Evolutionary conservation across 2,888 invertebrate species (phyloP).

Genomic region (Caenorhabditis sinica): DNA sequence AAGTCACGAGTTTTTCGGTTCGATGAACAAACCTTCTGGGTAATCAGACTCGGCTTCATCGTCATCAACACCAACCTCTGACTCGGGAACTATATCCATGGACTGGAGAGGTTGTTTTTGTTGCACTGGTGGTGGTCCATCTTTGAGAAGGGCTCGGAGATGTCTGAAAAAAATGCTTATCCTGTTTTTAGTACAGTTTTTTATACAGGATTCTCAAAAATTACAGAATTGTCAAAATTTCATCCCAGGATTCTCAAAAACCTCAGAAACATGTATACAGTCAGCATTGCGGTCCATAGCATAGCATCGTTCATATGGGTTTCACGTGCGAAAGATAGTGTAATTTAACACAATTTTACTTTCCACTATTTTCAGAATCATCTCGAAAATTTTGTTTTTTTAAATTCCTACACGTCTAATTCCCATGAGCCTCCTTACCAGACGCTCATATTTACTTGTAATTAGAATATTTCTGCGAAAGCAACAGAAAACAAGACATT

Average conservation of each 20-base stretch:
- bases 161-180: slow-evolving; percentile 39
- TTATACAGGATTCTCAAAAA: too few species aligned
- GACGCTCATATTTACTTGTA: not conserved
- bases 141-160: slow-evolving; percentile 35
- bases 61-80: slow-evolving; percentile 5
- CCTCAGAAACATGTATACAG: too few species aligned
- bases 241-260: too few species aligned
- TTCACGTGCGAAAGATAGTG: too few species aligned
- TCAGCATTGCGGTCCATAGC: too few species aligned
- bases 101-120: slow-evolving; percentile 1
- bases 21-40: slow-evolving; percentile 48
- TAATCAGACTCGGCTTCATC: slow-evolving; percentile 54
- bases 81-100: not conserved
- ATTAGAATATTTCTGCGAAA: not conserved
- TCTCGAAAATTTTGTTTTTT: not conserved
- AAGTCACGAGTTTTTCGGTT: not conserved
- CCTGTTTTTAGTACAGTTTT: too few species aligned
- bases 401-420: not conserved
- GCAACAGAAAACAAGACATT: not conserved
- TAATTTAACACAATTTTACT: too few species aligned
- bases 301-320: too few species aligned
- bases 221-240: too few species aligned
- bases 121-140: not conserved
- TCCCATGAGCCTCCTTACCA: not conserved
- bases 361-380: not conserved